Percentiles rank a stretch among this genome's conserved stretches.
These are phyloP conservation scores for Chloroclysta siterata DNA, from an alignment of 2,888 invertebrate genomes.

Conservation along the genomic window DNA sequence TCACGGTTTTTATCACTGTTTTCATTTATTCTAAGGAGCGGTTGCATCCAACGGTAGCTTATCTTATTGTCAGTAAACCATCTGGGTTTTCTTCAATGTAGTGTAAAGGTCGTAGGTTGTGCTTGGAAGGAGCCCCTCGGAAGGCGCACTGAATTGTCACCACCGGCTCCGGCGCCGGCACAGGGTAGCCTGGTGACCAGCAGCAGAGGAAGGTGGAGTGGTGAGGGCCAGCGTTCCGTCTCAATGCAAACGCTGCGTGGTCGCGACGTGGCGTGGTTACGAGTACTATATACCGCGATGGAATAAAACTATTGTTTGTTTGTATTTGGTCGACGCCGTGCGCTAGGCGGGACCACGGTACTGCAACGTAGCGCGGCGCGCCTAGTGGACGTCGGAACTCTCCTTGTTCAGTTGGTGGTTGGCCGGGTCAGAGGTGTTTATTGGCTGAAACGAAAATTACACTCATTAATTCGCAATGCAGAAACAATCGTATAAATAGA, in stretches of 20 bases:
- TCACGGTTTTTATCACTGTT: slow-evolving; percentile 33
- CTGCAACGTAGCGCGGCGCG: slow-evolving; percentile 65
- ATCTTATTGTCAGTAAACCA: slow-evolving; percentile 24
- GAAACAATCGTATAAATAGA: not conserved
- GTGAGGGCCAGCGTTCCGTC: slow-evolving; percentile 37
- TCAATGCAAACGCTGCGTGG: slow-evolving; percentile 60
- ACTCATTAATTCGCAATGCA: slow-evolving; percentile 16
- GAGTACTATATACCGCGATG: slow-evolving; percentile 24
- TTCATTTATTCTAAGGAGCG: slow-evolving; percentile 20
- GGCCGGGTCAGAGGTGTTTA: slow-evolving; percentile 93
- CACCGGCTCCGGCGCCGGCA: not conserved
- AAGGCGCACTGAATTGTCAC: slow-evolving; percentile 1
- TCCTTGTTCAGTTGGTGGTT: slow-evolving; percentile 92
- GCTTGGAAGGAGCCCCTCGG: not conserved
- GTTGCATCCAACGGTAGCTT: slow-evolving; percentile 23
- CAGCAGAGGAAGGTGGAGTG: not conserved
- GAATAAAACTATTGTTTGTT: slow-evolving; percentile 81
- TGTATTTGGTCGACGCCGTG: slow-evolving; percentile 43
- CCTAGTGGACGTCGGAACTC: slow-evolving; percentile 92
- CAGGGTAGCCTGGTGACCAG: not conserved
- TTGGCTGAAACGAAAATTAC: slow-evolving; percentile 85
- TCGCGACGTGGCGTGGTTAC: slow-evolving; percentile 58
- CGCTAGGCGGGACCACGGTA: slow-evolving; percentile 59
- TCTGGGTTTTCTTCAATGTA: slow-evolving; percentile 11
- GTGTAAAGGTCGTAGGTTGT: not conserved